phyloP scores from a whole-genome alignment of 2,113 vertebrate species.

The Saccopteryx leptura region DNA sequence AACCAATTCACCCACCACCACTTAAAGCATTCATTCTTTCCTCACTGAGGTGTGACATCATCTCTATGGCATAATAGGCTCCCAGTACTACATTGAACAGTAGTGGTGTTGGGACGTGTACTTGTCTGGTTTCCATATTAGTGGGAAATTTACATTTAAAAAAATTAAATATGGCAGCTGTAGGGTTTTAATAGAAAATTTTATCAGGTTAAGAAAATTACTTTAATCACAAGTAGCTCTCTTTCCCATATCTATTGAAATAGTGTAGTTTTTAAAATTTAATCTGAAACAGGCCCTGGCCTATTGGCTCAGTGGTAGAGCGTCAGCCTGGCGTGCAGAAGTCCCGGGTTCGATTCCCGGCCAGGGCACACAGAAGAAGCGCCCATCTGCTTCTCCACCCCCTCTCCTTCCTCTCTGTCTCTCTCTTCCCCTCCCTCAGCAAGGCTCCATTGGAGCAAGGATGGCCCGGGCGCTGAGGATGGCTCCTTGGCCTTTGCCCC shows the following conservation, averaged over 20 bases:
- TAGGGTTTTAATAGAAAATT: background rate
- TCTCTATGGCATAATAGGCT: background rate
- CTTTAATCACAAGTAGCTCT: background rate
- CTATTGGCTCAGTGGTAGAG: too few species aligned
- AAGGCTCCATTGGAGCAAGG: too few species aligned
- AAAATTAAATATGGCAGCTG: background rate
- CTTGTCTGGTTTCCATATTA: background rate
- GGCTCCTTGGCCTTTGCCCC: too few species aligned
- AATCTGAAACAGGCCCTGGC: background rate
- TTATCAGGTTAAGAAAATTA: background rate
- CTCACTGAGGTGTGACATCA: background rate
- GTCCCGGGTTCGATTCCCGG: too few species aligned
- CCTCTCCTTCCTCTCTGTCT: too few species aligned
- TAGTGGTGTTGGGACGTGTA: background rate
- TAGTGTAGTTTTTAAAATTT: background rate
- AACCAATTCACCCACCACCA: background rate
- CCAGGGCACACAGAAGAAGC: too few species aligned
- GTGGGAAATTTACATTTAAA: background rate
- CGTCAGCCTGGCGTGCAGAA: too few species aligned
- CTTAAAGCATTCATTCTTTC: background rate
- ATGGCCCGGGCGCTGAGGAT: too few species aligned
- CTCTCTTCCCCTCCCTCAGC: too few species aligned
- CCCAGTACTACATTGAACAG: background rate
- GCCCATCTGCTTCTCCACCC: too few species aligned
- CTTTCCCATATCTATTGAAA: background rate